These are phyloP conservation scores for Setophaga coronata DNA, from an alignment of 2,113 vertebrate species.

Conservation along the genomic window DNA sequence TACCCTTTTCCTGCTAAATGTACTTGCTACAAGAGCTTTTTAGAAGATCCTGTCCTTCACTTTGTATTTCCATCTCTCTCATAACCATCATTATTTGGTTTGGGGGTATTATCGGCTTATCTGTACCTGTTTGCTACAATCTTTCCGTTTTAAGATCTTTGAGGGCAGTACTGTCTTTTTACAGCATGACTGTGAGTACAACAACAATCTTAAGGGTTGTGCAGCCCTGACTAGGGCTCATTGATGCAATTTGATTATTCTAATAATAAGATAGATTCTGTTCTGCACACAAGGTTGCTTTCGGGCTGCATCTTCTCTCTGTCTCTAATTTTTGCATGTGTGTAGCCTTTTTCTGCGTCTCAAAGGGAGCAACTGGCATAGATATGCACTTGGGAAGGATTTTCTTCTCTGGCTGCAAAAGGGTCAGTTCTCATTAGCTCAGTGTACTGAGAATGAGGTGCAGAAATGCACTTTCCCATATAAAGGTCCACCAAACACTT, in stretches of 20 bases:
- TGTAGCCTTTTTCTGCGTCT: background rate
- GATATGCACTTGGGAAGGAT: background rate
- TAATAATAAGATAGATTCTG: background rate
- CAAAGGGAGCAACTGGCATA: rapidly evolving
- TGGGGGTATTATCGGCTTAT: background rate
- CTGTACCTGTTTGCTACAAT: background rate
- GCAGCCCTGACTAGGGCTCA: background rate
- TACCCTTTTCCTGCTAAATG: background rate
- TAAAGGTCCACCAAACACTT: background rate
- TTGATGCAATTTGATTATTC: background rate
- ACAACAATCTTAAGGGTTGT: rapidly evolving
- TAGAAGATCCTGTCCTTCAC: background rate
- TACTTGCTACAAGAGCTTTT: background rate
- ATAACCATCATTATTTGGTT: background rate
- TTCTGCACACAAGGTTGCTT: background rate
- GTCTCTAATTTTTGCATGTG: background rate
- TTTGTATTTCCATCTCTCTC: background rate
- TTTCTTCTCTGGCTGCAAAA: background rate
- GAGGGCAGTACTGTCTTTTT: background rate
- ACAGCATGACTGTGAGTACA: background rate
- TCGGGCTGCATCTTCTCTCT: background rate
- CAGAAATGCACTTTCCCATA: background rate
- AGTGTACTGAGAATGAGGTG: rapidly evolving
- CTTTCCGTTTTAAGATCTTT: background rate
- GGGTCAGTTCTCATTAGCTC: background rate